A percentile compares a stretch with the other conserved stretches of the same genome.
Evolutionary conservation across 2,888 invertebrate species (phyloP).

Genomic region (Corythucha ciliata): DNA sequence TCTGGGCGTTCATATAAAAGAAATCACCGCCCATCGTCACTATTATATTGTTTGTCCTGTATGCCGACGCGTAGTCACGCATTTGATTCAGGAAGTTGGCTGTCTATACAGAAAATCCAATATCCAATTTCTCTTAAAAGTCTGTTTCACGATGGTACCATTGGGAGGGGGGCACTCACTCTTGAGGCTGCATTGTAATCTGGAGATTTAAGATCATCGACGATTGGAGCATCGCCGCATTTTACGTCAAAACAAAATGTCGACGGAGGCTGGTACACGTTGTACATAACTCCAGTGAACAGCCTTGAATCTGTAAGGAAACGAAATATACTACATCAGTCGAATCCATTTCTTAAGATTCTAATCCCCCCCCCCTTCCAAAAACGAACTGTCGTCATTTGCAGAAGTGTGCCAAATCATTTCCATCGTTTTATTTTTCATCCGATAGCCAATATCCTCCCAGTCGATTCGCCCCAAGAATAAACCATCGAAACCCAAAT

Average conservation of each 20-base stretch:
- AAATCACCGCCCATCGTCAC: constrained; percentile 91
- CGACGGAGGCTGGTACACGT: constrained; percentile 72
- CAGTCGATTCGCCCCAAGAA: constrained; percentile 63
- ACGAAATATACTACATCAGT: no score
- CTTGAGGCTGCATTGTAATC: constrained; percentile 70
- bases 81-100: constrained; percentile 49
- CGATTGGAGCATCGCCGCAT: constrained; percentile 74
- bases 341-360: no score
- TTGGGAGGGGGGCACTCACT: constrained; percentile 51
- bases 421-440: constrained; percentile 53
- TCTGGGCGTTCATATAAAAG: constrained; percentile 69
- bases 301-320: no score
- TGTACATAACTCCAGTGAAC: constrained; percentile 75
- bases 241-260: constrained; percentile 90
- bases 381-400: constrained; percentile 17
- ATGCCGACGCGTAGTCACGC: constrained; percentile 48
- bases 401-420: constrained; percentile 50
- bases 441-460: constrained; percentile 51
- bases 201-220: constrained; percentile 69
- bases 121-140: no score
- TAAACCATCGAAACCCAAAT: constrained; percentile 62
- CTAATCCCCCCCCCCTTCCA: no score
- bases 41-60: constrained; percentile 62
- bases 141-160: neutral
- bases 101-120: no score